Percentiles rank a stretch among this genome's conserved stretches.
phyloP scores from a whole-genome alignment of 2,888 invertebrate species.

The Zaprionus lineosus region DNA sequence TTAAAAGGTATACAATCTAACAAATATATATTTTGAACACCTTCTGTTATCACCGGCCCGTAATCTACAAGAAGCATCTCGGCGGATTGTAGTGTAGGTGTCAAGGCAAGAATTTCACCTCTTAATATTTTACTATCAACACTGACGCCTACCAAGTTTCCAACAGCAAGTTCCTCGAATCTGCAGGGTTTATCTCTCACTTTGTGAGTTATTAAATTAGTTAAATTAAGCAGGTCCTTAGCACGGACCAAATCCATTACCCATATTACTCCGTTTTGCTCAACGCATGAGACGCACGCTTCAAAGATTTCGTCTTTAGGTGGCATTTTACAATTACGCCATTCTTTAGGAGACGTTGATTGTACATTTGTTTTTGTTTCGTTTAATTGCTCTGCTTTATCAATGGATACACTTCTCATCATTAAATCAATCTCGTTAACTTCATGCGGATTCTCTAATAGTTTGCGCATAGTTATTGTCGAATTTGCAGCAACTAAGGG shows the following conservation, averaged over 20 bases:
- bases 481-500: too few relatives aligned
- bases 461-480: too few relatives aligned
- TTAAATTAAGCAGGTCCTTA: slow-evolving; percentile 17
- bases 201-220: slow-evolving; percentile 8
- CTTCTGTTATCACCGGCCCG: slow-evolving; percentile 7
- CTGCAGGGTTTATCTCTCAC: slow-evolving; percentile 1
- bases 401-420: too few relatives aligned
- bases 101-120: too few relatives aligned
- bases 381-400: background rate
- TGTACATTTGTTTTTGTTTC: background rate
- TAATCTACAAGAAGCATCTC: slow-evolving; percentile 44
- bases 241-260: slow-evolving; percentile 15
- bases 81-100: too few relatives aligned
- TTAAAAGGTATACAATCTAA: slow-evolving; percentile 30
- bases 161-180: slow-evolving; percentile 12
- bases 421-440: too few relatives aligned
- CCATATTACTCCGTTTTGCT: slow-evolving; percentile 44
- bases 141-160: slow-evolving; percentile 28
- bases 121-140: slow-evolving; percentile 22
- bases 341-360: slow-evolving; percentile 15
- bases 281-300: slow-evolving; percentile 37
- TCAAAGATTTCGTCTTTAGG: slow-evolving; percentile 23
- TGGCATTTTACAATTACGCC: slow-evolving; percentile 34
- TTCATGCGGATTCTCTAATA: too few relatives aligned
- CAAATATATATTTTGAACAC: slow-evolving; percentile 18